A percentile compares a stretch with the other conserved stretches of the same genome.
Conservation (phyloP, 2,888 invertebrate species). For the Sussaba pulchella region DNA sequence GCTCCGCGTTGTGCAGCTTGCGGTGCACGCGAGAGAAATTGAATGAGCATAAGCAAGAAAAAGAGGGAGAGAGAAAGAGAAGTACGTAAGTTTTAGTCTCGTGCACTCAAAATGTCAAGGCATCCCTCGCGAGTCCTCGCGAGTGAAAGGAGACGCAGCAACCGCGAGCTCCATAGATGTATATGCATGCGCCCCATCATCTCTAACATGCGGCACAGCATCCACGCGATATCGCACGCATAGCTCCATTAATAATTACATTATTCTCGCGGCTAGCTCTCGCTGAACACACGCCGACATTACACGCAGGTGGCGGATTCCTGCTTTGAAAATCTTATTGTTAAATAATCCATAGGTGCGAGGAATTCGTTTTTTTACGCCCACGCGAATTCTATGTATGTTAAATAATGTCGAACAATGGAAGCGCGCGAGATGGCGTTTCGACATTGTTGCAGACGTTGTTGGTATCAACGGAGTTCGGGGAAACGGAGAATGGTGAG, state of each 20-base stretch:
- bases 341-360: constrained; percentile 21
- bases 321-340: constrained; percentile 12
- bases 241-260: constrained; percentile 64
- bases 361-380: constrained; percentile 57
- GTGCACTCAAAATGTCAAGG: constrained; percentile 67
- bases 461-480: no score
- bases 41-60: constrained; percentile 41
- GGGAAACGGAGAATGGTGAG: no score
- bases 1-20: not conserved
- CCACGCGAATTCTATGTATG: constrained; percentile 59
- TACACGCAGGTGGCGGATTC: constrained; percentile 51
- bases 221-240: constrained; percentile 52
- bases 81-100: constrained; percentile 37
- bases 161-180: constrained; percentile 39
- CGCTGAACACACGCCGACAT: constrained; percentile 40
- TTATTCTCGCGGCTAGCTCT: constrained; percentile 33
- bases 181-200: constrained; percentile 56
- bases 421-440: constrained; percentile 7
- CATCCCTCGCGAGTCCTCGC: constrained; percentile 49
- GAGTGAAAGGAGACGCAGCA: constrained; percentile 64
- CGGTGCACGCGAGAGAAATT: constrained; percentile 46
- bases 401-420: constrained; percentile 43
- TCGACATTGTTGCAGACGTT: constrained; percentile 24
- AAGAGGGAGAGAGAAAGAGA: constrained; percentile 24
- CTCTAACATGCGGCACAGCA: constrained; percentile 19